Evolutionary conservation across 2,888 invertebrate species (phyloP).

Genomic region (Iselma pallidipennis): DNA sequence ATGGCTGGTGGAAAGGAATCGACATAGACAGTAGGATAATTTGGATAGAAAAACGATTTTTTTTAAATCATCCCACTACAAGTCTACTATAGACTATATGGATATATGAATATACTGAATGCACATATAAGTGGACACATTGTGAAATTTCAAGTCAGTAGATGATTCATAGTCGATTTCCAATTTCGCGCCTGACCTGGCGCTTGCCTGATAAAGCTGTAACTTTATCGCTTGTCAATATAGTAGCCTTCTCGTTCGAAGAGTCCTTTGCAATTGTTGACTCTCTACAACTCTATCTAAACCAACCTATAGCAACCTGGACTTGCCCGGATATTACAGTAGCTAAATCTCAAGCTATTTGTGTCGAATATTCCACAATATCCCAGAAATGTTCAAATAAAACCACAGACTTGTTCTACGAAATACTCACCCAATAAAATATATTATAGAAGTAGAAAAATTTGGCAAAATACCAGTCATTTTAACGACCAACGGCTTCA

Average conservation of each 20-base stretch:
- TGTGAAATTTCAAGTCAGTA: background rate
- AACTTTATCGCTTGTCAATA: constrained; percentile 2
- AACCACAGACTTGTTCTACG: too few relatives aligned
- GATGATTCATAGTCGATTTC: constrained; percentile 1
- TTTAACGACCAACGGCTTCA: background rate
- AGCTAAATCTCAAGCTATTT: background rate
- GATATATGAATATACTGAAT: background rate
- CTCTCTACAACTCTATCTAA: constrained; percentile 1
- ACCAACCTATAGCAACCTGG: background rate
- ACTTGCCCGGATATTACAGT: background rate
- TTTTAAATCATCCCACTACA: background rate
- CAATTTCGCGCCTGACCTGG: background rate
- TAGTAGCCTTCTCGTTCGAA: background rate
- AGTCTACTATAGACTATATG: background rate
- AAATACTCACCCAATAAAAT: too few relatives aligned
- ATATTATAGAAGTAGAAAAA: too few relatives aligned
- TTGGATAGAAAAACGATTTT: background rate
- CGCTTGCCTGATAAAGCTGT: background rate
- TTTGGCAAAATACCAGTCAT: background rate
- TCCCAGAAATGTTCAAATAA: background rate
- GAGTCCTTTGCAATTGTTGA: constrained; percentile 1
- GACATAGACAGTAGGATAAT: background rate
- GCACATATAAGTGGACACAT: background rate
- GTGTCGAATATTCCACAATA: background rate
- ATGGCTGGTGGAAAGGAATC: background rate